phyloP scores from a whole-genome alignment of 2,888 invertebrate species.

The Drosophila pseudotakahashii region DNA sequence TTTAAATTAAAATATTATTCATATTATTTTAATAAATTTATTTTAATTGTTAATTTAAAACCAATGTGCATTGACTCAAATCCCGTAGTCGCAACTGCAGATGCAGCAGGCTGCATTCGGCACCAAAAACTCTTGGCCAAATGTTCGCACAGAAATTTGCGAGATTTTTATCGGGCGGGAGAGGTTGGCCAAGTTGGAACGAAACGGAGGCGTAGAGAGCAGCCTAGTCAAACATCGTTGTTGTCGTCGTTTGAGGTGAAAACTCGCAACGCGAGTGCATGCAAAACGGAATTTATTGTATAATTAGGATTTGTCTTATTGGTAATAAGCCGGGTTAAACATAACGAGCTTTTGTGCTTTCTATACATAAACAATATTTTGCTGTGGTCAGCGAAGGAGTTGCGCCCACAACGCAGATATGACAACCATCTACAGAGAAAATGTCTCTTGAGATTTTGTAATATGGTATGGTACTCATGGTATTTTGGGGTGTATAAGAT shows the following conservation, averaged over 20 bases:
- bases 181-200: constrained; percentile 37
- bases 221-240: constrained; percentile 60
- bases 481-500: too few species aligned
- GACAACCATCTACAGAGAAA: not conserved
- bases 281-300: constrained; percentile 83
- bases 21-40: too few species aligned
- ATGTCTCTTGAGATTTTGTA: not conserved
- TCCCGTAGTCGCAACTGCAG: constrained; percentile 38
- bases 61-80: constrained; percentile 7
- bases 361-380: constrained; percentile 38
- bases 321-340: constrained; percentile 79
- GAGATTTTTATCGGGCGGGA: constrained; percentile 68
- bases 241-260: constrained; percentile 61
- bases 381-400: constrained; percentile 7
- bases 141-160: constrained; percentile 64
- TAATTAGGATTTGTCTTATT: constrained; percentile 83
- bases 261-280: constrained; percentile 70
- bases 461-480: not conserved
- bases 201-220: constrained; percentile 57
- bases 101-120: constrained; percentile 22
- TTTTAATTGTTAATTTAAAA: not conserved
- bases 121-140: constrained; percentile 29
- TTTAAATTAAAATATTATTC: too few species aligned
- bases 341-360: constrained; percentile 36
- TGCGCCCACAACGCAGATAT: constrained; percentile 4